Conservation (phyloP, 2,888 invertebrate genomes). For the Dynastes hyllus region DNA sequence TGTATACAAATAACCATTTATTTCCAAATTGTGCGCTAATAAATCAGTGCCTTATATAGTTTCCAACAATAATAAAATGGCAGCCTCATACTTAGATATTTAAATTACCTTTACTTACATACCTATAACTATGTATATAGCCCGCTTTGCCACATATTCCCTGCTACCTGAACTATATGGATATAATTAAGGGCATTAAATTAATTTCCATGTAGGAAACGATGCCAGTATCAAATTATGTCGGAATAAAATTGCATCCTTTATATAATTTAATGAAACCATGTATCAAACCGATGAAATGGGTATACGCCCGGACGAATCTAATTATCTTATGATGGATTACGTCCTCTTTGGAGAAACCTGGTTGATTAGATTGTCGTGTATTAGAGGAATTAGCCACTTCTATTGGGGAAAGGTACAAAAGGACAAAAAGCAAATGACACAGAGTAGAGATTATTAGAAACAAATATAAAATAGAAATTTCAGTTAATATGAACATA, state of each 20-base stretch:
- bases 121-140: no score
- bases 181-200: background rate
- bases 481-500: no score
- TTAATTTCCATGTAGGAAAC: background rate
- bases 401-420: background rate
- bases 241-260: conserved; percentile 7
- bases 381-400: conserved; percentile 1
- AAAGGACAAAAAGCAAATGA: no score
- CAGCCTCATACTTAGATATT: no score
- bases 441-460: no score
- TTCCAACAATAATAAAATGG: no score
- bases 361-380: background rate
- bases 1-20: no score
- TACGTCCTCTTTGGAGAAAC: conserved; percentile 5
- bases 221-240: background rate
- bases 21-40: no score
- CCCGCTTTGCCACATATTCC: no score
- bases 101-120: no score
- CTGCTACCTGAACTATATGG: background rate
- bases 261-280: conserved; percentile 1
- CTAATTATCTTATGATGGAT: conserved; percentile 14
- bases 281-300: background rate
- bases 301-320: conserved; percentile 9
- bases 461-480: no score
- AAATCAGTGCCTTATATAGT: no score